Percentiles rank a stretch among this genome's conserved stretches.
Conservation (phyloP, 2,113 vertebrate species). For the Procavia capensis region DNA sequence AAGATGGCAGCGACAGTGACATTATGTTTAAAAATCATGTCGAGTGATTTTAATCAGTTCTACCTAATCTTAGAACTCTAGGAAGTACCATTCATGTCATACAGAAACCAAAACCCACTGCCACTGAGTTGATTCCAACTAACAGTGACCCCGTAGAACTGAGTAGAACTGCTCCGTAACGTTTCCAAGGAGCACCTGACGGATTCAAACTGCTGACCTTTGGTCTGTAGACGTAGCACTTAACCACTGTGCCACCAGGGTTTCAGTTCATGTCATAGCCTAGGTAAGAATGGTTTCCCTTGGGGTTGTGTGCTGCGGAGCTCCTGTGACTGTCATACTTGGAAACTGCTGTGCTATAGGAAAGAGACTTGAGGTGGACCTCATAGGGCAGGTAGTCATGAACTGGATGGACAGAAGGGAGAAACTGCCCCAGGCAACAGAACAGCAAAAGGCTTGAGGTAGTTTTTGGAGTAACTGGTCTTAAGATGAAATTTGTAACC, state of each 20-base stretch:
- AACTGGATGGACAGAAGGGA: slow-evolving; percentile 7
- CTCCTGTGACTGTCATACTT: background rate
- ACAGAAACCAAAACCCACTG: too few relatives aligned
- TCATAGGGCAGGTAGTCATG: background rate
- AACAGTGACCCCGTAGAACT: too few relatives aligned
- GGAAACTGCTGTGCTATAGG: background rate
- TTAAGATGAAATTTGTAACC: slow-evolving; percentile 19
- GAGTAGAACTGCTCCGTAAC: too few relatives aligned
- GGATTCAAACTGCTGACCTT: too few relatives aligned
- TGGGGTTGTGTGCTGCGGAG: background rate
- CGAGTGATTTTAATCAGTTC: slow-evolving; percentile 38
- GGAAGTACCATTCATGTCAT: background rate
- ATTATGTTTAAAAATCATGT: background rate
- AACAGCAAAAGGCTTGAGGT: background rate
- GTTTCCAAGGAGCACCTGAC: too few relatives aligned
- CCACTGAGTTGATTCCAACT: too few relatives aligned
- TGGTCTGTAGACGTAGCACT: too few relatives aligned
- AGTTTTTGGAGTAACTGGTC: background rate
- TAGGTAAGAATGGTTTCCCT: background rate
- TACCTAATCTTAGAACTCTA: background rate
- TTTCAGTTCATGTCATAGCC: background rate
- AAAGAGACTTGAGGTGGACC: background rate
- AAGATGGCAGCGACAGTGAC: background rate
- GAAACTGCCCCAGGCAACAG: background rate
- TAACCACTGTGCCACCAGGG: too few relatives aligned